Percentiles rank a stretch among this genome's conserved stretches.
Evolutionary conservation across 1,140 invertebrate species (phyloP).

Genomic region (Aporrectodea caliginosa): DNA sequence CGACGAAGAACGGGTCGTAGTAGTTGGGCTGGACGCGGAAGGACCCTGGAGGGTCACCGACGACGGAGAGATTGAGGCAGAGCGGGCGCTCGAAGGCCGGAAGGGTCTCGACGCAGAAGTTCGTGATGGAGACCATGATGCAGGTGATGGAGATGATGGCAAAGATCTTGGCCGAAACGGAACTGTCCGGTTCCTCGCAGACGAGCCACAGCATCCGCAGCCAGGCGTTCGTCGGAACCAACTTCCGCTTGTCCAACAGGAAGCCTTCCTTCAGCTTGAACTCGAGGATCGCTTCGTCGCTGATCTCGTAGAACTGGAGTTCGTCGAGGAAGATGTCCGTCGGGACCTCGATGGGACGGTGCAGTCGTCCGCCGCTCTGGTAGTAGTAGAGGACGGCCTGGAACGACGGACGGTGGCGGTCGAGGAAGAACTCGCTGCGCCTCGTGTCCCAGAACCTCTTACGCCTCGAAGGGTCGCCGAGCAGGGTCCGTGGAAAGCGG

Average conservation of each 20-base stretch:
- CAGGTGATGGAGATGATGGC: conserved; percentile 48
- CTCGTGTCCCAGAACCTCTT: conserved; percentile 84
- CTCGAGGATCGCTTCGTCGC: conserved; percentile 43
- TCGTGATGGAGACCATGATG: conserved; percentile 51
- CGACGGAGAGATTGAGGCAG: conserved; percentile 5
- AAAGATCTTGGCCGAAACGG: conserved; percentile 45
- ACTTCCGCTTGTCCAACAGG: conserved; percentile 40
- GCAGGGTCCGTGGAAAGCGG: conserved; percentile 82
- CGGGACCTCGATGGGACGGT: conserved; percentile 95
- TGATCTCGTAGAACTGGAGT: conserved; percentile 53
- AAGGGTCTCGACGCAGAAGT: conserved; percentile 55
- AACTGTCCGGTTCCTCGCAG: conserved; percentile 52
- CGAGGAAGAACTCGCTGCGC: conserved; percentile 99
- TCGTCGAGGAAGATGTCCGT: conserved; percentile 61
- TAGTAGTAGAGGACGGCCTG: conserved; percentile 95
- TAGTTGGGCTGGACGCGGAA: conserved; percentile 37
- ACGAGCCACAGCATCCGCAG: conserved; percentile 48
- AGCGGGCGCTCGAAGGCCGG: conserved; percentile 43
- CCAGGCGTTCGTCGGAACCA: conserved; percentile 33
- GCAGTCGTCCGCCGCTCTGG: conserved; percentile 92
- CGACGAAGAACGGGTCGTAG: conserved; percentile 47
- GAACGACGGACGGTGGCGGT: conserved; percentile 89
- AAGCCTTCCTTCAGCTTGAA: conserved; percentile 54
- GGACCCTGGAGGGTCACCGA: background rate
- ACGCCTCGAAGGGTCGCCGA: conserved; percentile 87